phyloP scores from a whole-genome alignment of 2,113 vertebrate genomes.

The Sphaerodactylus townsendi region DNA sequence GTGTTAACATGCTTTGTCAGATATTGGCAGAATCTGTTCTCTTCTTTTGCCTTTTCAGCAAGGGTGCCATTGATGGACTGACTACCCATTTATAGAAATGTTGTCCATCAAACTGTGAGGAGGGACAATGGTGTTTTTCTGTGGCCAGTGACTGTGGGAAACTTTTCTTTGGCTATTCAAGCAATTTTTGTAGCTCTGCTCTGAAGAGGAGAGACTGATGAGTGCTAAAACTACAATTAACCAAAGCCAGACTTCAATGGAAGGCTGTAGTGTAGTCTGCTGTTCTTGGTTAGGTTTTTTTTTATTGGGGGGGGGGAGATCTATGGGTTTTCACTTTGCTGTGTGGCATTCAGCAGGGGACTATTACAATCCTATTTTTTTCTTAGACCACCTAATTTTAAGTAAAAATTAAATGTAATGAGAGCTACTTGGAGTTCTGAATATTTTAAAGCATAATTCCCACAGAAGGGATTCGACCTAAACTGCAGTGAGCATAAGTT shows the following conservation, averaged over 20 bases:
- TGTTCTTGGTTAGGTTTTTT: constrained; percentile 95
- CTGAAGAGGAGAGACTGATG: constrained; percentile 97
- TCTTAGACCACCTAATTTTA: constrained; percentile 86
- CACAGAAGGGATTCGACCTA: constrained; percentile 91
- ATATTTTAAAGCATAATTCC: constrained; percentile 94
- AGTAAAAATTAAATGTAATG: constrained; percentile 87
- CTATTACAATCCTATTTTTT: constrained; percentile 99
- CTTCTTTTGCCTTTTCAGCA: constrained; percentile 89
- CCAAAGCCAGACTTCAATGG: constrained; percentile 92
- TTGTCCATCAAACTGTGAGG: constrained; percentile 94
- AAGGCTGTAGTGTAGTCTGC: constrained; percentile 93
- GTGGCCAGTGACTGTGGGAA: constrained; percentile 99
- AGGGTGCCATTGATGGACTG: constrained; percentile 88
- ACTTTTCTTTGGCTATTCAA: constrained; percentile 99
- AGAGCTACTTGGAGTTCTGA: constrained; percentile 86
- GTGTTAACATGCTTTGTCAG: constrained; percentile 88
- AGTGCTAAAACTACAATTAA: constrained; percentile 99
- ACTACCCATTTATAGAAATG: constrained; percentile 95
- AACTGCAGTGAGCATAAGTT: constrained; percentile 85
- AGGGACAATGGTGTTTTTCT: constrained; percentile 97
- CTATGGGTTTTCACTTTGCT: constrained; percentile 87
- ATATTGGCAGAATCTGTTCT: constrained; percentile 88
- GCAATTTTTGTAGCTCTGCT: constrained; percentile 93
- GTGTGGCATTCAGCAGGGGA: constrained; percentile 87
- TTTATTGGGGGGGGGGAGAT: constrained; percentile 78